phyloP scores from a whole-genome alignment of 1,140 invertebrate genomes.

The Papilio xuthus region DNA sequence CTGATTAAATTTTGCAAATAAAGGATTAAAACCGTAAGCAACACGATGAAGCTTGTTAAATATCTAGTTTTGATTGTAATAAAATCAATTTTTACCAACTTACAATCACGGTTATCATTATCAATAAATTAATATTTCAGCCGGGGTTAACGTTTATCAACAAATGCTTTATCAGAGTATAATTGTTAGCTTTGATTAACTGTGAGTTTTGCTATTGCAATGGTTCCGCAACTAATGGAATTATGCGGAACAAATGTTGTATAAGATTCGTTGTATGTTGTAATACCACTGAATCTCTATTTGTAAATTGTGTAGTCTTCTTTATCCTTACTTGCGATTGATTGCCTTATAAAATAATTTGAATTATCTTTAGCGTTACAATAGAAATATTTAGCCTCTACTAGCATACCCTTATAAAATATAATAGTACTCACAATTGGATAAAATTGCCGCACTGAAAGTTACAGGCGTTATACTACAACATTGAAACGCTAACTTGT shows the following conservation, averaged over 20 bases:
- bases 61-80: no score
- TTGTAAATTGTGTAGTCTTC: background rate
- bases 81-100: no score
- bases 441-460: conserved; percentile 14
- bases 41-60: no score
- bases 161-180: background rate
- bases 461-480: background rate
- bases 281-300: background rate
- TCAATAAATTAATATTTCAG: background rate
- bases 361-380: no score
- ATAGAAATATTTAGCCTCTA: no score
- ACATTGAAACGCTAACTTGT: background rate
- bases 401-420: background rate
- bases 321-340: no score
- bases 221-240: background rate
- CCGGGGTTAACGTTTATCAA: background rate
- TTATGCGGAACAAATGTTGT: background rate
- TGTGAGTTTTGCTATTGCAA: background rate
- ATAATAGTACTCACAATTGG: background rate
- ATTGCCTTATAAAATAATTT: no score
- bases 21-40: no score
- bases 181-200: background rate
- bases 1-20: no score
- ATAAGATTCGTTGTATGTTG: background rate
- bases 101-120: background rate